Percentiles rank a stretch among this genome's conserved stretches.
Evolutionary conservation across 2,888 invertebrate species (phyloP).

Genomic region (Pimpla rufipes): DNA sequence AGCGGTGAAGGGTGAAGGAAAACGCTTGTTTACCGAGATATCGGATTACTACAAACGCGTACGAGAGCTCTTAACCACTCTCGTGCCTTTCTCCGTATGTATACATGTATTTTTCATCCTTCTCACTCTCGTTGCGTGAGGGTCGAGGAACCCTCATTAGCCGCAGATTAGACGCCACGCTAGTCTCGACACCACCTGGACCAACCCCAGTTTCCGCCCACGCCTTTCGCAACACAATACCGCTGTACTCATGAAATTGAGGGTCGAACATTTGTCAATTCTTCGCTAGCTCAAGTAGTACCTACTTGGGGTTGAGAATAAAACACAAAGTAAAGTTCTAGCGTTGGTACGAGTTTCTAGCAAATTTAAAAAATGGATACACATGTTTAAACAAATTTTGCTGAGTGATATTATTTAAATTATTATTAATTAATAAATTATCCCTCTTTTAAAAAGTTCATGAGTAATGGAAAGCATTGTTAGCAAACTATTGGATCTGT

Average conservation of each 20-base stretch:
- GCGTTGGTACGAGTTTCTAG: background rate
- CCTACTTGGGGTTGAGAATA: background rate
- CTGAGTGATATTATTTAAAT: background rate
- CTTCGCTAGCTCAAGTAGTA: background rate
- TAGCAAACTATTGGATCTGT: too few relatives aligned
- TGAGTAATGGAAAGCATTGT: too few relatives aligned
- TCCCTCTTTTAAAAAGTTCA: too few relatives aligned
- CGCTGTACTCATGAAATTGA: slow-evolving; percentile 12
- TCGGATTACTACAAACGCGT: slow-evolving; percentile 74
- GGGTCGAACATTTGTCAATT: background rate
- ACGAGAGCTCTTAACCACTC: slow-evolving; percentile 36
- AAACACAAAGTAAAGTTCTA: background rate
- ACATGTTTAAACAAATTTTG: too few relatives aligned
- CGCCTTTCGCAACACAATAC: slow-evolving; percentile 22
- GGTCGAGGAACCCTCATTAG: slow-evolving; percentile 74
- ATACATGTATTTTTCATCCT: slow-evolving; percentile 15
- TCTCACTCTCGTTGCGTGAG: slow-evolving; percentile 44
- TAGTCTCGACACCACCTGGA: slow-evolving; percentile 64
- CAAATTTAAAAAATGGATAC: too few relatives aligned
- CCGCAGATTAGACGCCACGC: slow-evolving; percentile 72
- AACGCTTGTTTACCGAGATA: slow-evolving; percentile 76
- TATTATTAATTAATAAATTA: too few relatives aligned
- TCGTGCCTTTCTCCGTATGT: slow-evolving; percentile 17
- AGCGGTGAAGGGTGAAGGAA: slow-evolving; percentile 71
- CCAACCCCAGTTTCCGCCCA: slow-evolving; percentile 58